A percentile compares a stretch with the other conserved stretches of the same genome.
phyloP scores from a whole-genome alignment of 2,888 invertebrate species.

The Miltochrista miniata region DNA sequence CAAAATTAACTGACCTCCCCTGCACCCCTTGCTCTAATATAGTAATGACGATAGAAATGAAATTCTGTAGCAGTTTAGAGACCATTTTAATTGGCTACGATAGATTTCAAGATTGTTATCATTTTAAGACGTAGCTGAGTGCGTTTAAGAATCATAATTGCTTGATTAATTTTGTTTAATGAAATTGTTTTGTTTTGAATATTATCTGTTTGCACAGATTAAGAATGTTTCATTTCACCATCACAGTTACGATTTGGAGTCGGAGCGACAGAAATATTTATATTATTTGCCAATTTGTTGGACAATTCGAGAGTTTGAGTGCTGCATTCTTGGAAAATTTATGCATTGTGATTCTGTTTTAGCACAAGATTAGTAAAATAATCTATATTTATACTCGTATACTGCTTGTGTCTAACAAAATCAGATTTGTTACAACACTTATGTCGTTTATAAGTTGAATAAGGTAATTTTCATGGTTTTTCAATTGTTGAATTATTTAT shows the following conservation, averaged over 20 bases:
- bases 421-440: too few relatives aligned
- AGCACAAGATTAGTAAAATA: too few relatives aligned
- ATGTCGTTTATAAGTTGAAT: too few relatives aligned
- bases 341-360: too few relatives aligned
- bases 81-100: slow-evolving; percentile 53
- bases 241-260: slow-evolving; percentile 47
- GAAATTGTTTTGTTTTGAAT: slow-evolving; percentile 47
- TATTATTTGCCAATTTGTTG: slow-evolving; percentile 33
- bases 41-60: slow-evolving; percentile 20
- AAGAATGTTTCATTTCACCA: slow-evolving; percentile 55
- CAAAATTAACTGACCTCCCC: slow-evolving; percentile 41
- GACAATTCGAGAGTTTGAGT: slow-evolving; percentile 6
- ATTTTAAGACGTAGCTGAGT: slow-evolving; percentile 36
- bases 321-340: not conserved
- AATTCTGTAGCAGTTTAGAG: slow-evolving; percentile 36
- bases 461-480: too few relatives aligned
- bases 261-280: slow-evolving; percentile 32
- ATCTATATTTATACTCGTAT: too few relatives aligned
- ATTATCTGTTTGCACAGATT: slow-evolving; percentile 65
- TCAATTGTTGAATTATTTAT: too few relatives aligned
- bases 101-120: slow-evolving; percentile 38
- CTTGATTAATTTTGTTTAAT: slow-evolving; percentile 23
- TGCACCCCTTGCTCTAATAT: slow-evolving; percentile 15
- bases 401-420: too few relatives aligned
- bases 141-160: slow-evolving; percentile 44